These are phyloP conservation scores for Poeciliopsis turneri DNA, from an alignment of 2,797 vertebrate genomes.

Conservation along the genomic window DNA sequence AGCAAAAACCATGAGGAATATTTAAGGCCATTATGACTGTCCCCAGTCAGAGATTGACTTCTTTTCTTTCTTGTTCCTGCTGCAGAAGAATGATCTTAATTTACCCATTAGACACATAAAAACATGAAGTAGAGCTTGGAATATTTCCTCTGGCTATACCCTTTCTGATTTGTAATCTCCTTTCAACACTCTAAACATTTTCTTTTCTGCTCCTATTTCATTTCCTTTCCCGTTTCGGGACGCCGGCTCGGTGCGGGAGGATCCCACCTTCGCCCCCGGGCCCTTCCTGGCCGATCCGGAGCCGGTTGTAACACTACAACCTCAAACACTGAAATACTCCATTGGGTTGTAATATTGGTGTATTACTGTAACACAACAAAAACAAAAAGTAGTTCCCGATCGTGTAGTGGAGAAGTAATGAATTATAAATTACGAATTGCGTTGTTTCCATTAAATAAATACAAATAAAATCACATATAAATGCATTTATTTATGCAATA, in stretches of 20 bases:
- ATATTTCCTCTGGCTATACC: background rate
- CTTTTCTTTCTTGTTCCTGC: background rate
- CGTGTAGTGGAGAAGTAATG: background rate
- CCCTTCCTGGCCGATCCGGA: too few species aligned
- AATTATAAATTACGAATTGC: background rate
- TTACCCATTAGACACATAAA: background rate
- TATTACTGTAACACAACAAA: background rate
- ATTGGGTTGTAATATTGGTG: background rate
- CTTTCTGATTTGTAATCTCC: background rate
- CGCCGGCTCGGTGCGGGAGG: too few species aligned
- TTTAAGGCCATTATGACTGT: background rate
- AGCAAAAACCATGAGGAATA: conserved; percentile 1
- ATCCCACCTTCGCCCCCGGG: too few species aligned
- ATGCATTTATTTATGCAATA: too few species aligned
- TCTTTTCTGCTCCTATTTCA: too few species aligned
- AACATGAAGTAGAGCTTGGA: background rate
- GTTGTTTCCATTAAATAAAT: too few species aligned
- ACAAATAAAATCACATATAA: too few species aligned
- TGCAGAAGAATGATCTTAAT: background rate
- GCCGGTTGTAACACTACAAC: background rate
- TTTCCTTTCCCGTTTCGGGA: background rate
- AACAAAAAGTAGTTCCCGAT: background rate
- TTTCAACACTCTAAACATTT: too few species aligned
- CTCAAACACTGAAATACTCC: background rate
- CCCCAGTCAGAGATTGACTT: background rate